Evolutionary conservation across 2,797 vertebrate genomes (phyloP), one percentile per base, ranked within the genome.

Genomic region (Anguilla megastoma): DNA sequence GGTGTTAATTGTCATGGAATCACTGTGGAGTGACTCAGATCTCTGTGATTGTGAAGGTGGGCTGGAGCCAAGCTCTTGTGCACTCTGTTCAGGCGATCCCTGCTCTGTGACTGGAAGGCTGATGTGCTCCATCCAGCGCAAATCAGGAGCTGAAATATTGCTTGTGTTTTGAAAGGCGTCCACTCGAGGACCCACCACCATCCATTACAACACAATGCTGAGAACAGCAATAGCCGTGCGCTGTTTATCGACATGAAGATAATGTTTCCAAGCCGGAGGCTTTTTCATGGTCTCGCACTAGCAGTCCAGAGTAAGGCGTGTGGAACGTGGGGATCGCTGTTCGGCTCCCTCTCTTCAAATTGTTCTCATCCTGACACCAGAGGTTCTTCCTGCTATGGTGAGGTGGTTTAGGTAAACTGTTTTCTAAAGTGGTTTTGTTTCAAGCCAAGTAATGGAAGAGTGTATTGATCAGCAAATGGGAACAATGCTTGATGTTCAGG

Each of bases 81-180:
- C 45, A 0, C 50, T 84, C 33, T 71, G 41, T 87, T 36, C 60
- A 66, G 45, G 58, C 18, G 87, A 54, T 45, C 7, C 30, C 16
- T 30, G n/a, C 54, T 54, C 71, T 88, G 52, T 48, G 12, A 79
- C 56, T 60, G 66, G 50, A 79, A 58, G 33, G 58, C 30, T 58
- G 1, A 88, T 27, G 33, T 30, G 33, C 50, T 74, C 66, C 83
- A 33, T 58, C 45, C 63, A 66, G 71, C 24, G 54, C 69, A 79
- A 69, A 58, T n/a, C 54, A 60, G 52, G 16, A 48, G 9, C 58
- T 79, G 52, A 48, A 76, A 86, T 36, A 80, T 54, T 33, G 69
- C 87, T 85, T 12, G 84, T 33, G 54, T 88, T 88, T 80, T 60
- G 69, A 54, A 88, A 86, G 69, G 74, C 27, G 41, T 82, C 54